phyloP scores from a whole-genome alignment of 2,888 invertebrate species.

The Ichneumoninae sp. region DNA sequence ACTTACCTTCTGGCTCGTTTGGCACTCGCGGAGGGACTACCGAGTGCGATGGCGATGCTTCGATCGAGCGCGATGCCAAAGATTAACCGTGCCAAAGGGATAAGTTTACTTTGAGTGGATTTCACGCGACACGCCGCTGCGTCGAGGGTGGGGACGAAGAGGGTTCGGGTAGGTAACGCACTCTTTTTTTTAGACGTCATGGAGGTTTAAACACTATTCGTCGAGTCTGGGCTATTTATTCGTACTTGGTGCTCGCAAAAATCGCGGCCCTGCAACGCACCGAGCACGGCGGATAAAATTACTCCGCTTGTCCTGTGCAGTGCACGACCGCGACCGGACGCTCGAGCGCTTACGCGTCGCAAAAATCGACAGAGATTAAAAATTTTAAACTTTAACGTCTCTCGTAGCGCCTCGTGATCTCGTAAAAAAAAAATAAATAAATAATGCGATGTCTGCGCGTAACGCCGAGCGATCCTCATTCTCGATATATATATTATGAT shows the following conservation, averaged over 20 bases:
- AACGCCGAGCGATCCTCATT: slow-evolving; percentile 56
- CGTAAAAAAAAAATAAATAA: slow-evolving; percentile 18
- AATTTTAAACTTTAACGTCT: slow-evolving; percentile 13
- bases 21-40: slow-evolving; percentile 60
- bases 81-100: slow-evolving; percentile 79
- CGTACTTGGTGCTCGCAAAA: slow-evolving; percentile 46
- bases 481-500: slow-evolving; percentile 44
- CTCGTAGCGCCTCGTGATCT: slow-evolving; percentile 36
- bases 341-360: background rate
- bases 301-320: background rate
- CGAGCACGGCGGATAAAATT: background rate
- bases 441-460: slow-evolving; percentile 53
- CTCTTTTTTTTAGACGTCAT: slow-evolving; percentile 55
- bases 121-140: slow-evolving; percentile 66
- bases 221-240: slow-evolving; percentile 54
- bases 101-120: slow-evolving; percentile 78
- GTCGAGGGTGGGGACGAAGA: slow-evolving; percentile 15
- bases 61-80: slow-evolving; percentile 71
- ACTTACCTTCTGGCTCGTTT: slow-evolving; percentile 72
- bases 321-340: slow-evolving; percentile 9
- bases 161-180: slow-evolving; percentile 44
- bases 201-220: slow-evolving; percentile 46
- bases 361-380: slow-evolving; percentile 12
- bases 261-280: slow-evolving; percentile 18
- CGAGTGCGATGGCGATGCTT: slow-evolving; percentile 62